These are phyloP conservation scores for Pomacea canaliculata DNA, from an alignment of 2,888 invertebrate genomes.

Conservation along the genomic window DNA sequence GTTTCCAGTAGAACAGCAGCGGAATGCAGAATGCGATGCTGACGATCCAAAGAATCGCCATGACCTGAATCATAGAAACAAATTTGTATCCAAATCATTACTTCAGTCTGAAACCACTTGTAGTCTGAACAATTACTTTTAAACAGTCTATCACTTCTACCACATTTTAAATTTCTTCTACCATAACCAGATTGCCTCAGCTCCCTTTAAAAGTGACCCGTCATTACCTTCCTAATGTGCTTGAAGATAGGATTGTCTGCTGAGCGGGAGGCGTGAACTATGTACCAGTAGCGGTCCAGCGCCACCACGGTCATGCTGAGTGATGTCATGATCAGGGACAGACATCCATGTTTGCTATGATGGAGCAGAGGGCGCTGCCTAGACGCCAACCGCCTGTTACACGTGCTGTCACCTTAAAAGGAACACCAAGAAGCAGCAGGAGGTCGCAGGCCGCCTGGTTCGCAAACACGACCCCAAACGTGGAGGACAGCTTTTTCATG, in stretches of 20 bases:
- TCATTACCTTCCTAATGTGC: neutral
- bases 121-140: too few relatives aligned
- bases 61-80: neutral
- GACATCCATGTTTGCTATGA: neutral
- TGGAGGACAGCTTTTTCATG: neutral
- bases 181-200: too few relatives aligned
- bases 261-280: neutral
- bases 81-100: too few relatives aligned
- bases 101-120: too few relatives aligned
- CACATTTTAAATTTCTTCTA: too few relatives aligned
- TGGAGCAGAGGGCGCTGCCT: neutral
- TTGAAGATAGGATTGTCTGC: neutral
- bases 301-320: neutral
- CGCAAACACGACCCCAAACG: neutral
- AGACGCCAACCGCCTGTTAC: neutral
- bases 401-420: neutral
- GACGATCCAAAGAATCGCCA: neutral
- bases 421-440: neutral
- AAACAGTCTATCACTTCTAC: too few relatives aligned
- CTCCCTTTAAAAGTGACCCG: too few relatives aligned
- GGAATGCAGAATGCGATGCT: neutral
- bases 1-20: neutral
- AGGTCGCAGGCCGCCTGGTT: neutral
- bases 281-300: neutral
- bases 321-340: neutral